phyloP scores from a whole-genome alignment of 2,888 invertebrate genomes.

The Temnothorax rugatulus region DNA sequence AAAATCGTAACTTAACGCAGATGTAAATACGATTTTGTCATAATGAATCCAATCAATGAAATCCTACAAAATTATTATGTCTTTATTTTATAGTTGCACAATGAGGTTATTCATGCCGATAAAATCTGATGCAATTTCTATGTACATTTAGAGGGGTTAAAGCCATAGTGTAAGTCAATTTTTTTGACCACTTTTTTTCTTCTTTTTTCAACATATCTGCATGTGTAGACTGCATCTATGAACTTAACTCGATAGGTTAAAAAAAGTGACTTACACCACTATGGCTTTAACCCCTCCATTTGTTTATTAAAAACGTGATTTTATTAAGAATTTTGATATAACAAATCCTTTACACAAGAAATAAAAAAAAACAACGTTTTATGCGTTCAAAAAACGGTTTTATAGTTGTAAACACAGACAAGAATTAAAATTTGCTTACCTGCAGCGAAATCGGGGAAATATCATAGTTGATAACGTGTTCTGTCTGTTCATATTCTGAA shows the following conservation, averaged over 20 bases:
- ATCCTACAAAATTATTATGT: slow-evolving; percentile 70
- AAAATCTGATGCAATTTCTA: background rate
- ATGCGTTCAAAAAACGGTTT: no score
- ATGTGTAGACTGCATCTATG: no score
- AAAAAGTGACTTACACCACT: no score
- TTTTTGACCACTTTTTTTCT: no score
- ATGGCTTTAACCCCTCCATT: no score
- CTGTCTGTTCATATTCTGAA: background rate
- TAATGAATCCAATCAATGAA: slow-evolving; percentile 79
- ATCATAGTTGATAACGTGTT: background rate
- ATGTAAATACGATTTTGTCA: slow-evolving; percentile 53
- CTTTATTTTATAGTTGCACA: background rate
- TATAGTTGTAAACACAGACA: background rate
- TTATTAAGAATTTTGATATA: slow-evolving; percentile 4
- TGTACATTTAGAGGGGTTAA: no score
- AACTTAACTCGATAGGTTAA: no score
- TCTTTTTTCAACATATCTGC: no score
- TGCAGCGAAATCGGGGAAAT: slow-evolving; percentile 72
- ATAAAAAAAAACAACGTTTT: no score
- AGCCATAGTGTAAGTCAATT: no score
- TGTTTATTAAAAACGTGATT: no score
- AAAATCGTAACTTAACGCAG: background rate
- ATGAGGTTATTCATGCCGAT: background rate
- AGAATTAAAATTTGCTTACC: slow-evolving; percentile 70
- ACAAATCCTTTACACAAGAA: no score